Evolutionary conservation across 2,113 vertebrate species (phyloP).

Genomic region (Pangasianodon gigas): DNA sequence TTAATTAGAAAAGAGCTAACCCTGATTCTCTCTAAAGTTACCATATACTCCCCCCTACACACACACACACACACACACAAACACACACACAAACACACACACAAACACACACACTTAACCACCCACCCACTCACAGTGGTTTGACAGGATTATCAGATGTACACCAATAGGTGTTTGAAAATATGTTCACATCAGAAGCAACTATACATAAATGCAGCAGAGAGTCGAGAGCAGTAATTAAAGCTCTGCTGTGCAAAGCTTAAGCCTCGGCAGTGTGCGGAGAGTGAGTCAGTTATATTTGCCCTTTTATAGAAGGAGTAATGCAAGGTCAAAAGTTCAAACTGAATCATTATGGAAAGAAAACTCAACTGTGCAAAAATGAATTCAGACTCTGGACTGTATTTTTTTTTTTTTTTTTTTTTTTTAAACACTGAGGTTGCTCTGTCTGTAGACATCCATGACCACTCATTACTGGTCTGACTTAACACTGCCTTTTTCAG

Average conservation of each 20-base stretch:
- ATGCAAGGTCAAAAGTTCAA: neutral
- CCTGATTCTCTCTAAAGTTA: slow-evolving; percentile 58
- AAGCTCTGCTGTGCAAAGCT: neutral
- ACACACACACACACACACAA: slow-evolving; percentile 10
- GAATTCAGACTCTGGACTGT: neutral
- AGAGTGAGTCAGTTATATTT: neutral
- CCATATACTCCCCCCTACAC: slow-evolving; percentile 30
- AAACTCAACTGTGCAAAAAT: neutral
- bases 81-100: slow-evolving; percentile 5
- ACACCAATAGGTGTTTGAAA: neutral
- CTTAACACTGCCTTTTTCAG: neutral
- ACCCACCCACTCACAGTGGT: slow-evolving; percentile 14
- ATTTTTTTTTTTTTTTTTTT: neutral
- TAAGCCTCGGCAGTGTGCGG: neutral
- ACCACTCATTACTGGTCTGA: neutral
- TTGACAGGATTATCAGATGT: slow-evolving; percentile 33
- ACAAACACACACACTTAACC: slow-evolving; percentile 5
- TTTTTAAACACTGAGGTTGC: neutral
- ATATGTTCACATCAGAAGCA: neutral
- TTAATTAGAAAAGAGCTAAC: slow-evolving; percentile 68
- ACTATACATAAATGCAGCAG: neutral
- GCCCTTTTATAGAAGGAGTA: neutral
- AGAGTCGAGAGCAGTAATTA: slow-evolving; percentile 2
- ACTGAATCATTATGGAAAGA: neutral
- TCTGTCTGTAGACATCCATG: neutral